Evolutionary conservation across 2,888 invertebrate genomes (phyloP), one percentile per base, ranked within the genome.

Genomic region (Mesopsocus fuscifrons): DNA sequence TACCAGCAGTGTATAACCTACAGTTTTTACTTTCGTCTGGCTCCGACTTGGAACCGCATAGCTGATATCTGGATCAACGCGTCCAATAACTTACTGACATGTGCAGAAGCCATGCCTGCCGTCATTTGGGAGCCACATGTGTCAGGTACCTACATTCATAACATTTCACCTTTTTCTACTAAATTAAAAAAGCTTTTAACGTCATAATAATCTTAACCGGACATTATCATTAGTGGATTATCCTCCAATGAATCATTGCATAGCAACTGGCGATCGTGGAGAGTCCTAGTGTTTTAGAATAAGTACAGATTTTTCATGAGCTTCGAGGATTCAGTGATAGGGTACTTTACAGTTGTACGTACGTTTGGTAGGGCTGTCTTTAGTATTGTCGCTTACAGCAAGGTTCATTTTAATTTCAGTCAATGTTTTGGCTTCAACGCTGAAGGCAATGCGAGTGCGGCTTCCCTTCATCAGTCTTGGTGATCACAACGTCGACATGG

Each of bases 1-100:
- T 38, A 38, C 20, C 38, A 38, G 38, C 13, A 18, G 18, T 38
- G 38, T 20, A 38, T 38, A 5, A 38, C 9, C n/a, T 38, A 38
- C 20, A 38, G 20, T 20, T 18, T 38, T 17, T n/a, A 13, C 15
- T 38, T 38, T 38, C 6, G 20, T 20, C 13, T 38, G 20, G 3
- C 17, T 18, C 38, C 38, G 13, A 16, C 13, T 9, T 38, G 38
- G 38, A 17, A 38, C 38, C 15, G 11, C 5, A 20, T 38, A 5
- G 6, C 4, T 9, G 21, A 20, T 20, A 5, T 20, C 21, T 38
- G 17, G 17, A 5, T 38, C 5, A 20, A 38, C 20, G n/a, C n/a
- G n/a, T 38, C 38, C 4, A 18, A 38, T 20, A 21, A 38, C 5
- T 38, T 38, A 6, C 18, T 38, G n/a, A 5, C 38, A 17, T 18